These are phyloP conservation scores for Xiphophorus maculatus DNA, from an alignment of 2,113 vertebrate species.

Conservation along the genomic window DNA sequence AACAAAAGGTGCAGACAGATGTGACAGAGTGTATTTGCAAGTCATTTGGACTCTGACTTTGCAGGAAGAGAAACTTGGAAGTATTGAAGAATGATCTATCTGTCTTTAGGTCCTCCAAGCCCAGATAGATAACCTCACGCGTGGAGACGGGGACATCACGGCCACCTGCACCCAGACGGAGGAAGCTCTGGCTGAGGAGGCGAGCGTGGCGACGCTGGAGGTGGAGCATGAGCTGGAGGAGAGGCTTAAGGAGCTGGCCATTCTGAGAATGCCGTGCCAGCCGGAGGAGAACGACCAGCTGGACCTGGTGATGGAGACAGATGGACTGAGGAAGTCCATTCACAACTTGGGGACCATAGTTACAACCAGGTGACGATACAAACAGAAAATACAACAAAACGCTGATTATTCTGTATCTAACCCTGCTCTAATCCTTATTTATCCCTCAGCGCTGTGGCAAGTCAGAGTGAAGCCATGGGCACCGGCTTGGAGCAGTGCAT, in stretches of 20 bases:
- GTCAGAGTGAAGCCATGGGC: constrained; percentile 94
- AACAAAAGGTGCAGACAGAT: constrained; percentile 87
- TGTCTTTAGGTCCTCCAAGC: constrained; percentile 88
- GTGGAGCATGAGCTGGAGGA: constrained; percentile 89
- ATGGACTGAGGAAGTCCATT: constrained; percentile 93
- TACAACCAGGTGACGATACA: constrained; percentile 81
- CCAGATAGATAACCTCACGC: constrained; percentile 88
- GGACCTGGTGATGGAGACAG: constrained; percentile 94
- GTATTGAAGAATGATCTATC: neutral
- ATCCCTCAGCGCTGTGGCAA: constrained; percentile 88
- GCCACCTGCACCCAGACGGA: constrained; percentile 86
- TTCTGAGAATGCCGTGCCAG: constrained; percentile 86
- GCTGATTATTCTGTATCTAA: neutral
- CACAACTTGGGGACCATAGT: constrained; percentile 96
- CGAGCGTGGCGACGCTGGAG: constrained; percentile 85
- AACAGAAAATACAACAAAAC: neutral
- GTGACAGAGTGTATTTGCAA: neutral
- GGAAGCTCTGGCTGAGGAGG: constrained; percentile 88
- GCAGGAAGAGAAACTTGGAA: neutral
- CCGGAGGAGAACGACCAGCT: constrained; percentile 95
- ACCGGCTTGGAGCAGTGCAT: constrained; percentile 91
- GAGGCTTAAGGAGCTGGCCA: constrained; percentile 83
- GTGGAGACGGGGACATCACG: constrained; percentile 88
- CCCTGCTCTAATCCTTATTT: neutral
- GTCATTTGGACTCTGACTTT: neutral